phyloP scores from a whole-genome alignment of 2,797 vertebrate genomes.

The Nannoperca australis region DNA sequence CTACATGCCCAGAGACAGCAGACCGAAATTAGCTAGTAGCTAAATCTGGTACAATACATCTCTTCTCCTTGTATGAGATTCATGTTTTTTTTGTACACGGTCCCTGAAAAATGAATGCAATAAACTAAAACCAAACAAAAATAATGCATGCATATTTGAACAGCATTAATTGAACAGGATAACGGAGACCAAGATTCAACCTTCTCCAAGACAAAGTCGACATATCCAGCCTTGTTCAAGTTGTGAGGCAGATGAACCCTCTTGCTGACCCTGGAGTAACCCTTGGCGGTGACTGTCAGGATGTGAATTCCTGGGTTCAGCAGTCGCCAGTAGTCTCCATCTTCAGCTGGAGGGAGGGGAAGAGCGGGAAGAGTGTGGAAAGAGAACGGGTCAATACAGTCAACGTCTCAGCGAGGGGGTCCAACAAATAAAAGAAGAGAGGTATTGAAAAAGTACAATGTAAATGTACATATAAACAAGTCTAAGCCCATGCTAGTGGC shows the following conservation, averaged over 20 bases:
- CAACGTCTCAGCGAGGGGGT: not conserved
- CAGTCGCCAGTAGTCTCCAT: slow-evolving; percentile 96
- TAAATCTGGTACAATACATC: not conserved
- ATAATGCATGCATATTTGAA: not conserved
- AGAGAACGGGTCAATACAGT: not conserved
- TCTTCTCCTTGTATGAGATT: not conserved
- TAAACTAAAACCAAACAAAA: not conserved
- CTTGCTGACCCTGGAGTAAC: slow-evolving; percentile 91
- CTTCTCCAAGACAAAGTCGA: slow-evolving; percentile 92
- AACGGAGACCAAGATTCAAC: slow-evolving; percentile 32
- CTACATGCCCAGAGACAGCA: not conserved
- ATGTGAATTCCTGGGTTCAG: slow-evolving; percentile 91
- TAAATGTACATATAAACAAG: not conserved
- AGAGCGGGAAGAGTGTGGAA: not conserved
- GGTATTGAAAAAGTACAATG: not conserved
- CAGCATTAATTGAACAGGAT: not conserved
- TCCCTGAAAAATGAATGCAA: not conserved
- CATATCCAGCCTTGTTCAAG: slow-evolving; percentile 88
- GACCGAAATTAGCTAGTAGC: not conserved
- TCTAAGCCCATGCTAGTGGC: not conserved
- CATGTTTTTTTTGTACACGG: not conserved
- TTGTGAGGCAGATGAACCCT: slow-evolving; percentile 89
- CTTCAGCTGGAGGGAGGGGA: slow-evolving; percentile 84
- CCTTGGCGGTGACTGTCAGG: slow-evolving; percentile 89
- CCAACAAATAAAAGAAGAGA: not conserved